phyloP scores from a whole-genome alignment of 2,113 vertebrate genomes.

The Nannospalax galili region DNA sequence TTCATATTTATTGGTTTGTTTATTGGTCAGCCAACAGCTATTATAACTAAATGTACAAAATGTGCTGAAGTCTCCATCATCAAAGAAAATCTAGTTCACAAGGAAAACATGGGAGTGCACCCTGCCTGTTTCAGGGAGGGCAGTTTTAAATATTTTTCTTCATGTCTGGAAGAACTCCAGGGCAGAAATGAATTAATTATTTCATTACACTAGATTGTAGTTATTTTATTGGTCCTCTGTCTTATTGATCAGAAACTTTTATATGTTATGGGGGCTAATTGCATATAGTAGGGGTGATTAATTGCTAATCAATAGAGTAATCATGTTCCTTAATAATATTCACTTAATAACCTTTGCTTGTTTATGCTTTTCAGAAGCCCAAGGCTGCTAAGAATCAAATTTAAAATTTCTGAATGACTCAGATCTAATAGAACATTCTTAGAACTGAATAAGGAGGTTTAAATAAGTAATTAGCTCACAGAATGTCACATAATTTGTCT shows the following conservation, averaged over 20 bases:
- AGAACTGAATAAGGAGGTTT: neutral
- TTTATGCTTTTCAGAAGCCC: neutral
- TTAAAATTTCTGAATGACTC: neutral
- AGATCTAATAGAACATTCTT: neutral
- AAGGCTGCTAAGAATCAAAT: neutral
- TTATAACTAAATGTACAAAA: slow-evolving; percentile 35
- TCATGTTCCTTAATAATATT: neutral
- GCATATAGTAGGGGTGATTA: neutral
- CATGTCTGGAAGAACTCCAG: neutral
- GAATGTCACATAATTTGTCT: neutral
- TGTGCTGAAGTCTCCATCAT: neutral
- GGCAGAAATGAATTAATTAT: neutral
- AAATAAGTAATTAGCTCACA: neutral
- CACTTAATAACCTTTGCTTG: neutral
- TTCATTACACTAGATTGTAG: neutral
- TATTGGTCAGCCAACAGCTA: neutral
- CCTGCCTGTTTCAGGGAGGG: fast-evolving
- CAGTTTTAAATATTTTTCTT: neutral
- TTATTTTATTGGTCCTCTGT: neutral
- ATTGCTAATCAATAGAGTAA: neutral
- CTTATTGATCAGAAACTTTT: neutral
- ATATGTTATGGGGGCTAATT: neutral
- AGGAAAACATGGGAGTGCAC: neutral
- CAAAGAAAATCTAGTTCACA: neutral
- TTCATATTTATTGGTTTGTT: neutral